A percentile compares a stretch with the other conserved stretches of the same genome.
These are phyloP conservation scores for Novumbra hubbsi DNA, from an alignment of 2,797 vertebrate species.

Conservation along the genomic window DNA sequence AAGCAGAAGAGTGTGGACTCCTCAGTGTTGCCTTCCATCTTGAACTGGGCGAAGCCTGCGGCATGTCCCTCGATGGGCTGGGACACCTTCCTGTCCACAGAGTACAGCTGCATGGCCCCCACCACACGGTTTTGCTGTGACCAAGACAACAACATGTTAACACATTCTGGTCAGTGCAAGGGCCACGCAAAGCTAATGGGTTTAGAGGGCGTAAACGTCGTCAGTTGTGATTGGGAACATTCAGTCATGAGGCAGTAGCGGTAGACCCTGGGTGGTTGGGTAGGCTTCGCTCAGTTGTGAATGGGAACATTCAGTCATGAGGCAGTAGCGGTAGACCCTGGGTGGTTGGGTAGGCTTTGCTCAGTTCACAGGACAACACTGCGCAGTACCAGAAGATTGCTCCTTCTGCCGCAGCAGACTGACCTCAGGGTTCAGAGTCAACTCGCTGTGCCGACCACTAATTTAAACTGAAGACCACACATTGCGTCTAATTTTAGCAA, in stretches of 20 bases:
- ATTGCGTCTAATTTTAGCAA: too few relatives aligned
- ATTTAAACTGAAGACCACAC: too few relatives aligned
- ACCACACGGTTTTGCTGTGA: slow-evolving; percentile 98
- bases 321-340: too few relatives aligned
- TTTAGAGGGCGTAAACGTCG: not conserved
- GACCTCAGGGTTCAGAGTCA: too few relatives aligned
- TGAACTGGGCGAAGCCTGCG: slow-evolving; percentile 97
- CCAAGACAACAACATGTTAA: not conserved
- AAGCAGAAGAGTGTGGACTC: slow-evolving; percentile 98
- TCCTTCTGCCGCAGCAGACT: too few relatives aligned
- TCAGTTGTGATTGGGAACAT: not conserved
- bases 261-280: too few relatives aligned
- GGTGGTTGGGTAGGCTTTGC: too few relatives aligned
- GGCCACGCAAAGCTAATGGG: not conserved
- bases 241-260: not conserved
- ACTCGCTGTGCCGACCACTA: too few relatives aligned
- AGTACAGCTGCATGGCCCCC: slow-evolving; percentile 99
- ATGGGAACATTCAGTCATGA: not conserved
- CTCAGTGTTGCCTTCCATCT: slow-evolving; percentile 96
- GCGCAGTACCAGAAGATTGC: too few relatives aligned
- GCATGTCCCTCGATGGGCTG: slow-evolving; percentile 98
- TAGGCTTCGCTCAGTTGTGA: not conserved
- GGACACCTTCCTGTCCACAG: slow-evolving; percentile 96
- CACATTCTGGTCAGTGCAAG: not conserved
- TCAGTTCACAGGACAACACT: too few relatives aligned